phyloP scores from a whole-genome alignment of 2,797 vertebrate species.

The Helicolenus hilgendorfi region DNA sequence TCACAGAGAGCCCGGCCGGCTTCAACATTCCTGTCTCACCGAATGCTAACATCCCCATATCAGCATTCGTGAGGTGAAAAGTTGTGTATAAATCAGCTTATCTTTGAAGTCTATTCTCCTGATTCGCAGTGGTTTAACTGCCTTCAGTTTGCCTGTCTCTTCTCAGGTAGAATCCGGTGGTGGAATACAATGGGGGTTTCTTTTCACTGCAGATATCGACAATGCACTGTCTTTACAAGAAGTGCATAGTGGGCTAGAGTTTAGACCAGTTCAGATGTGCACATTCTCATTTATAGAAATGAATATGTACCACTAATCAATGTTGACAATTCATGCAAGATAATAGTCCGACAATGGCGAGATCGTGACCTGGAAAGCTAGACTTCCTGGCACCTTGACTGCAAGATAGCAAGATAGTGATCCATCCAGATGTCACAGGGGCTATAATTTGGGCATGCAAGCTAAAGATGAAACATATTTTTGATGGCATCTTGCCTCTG shows the following conservation, averaged over 20 bases:
- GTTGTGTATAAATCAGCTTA: constrained; percentile 71
- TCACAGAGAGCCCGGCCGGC: constrained; percentile 40
- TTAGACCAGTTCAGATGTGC: background rate
- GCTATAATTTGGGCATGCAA: background rate
- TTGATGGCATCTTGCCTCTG: background rate
- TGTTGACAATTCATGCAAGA: background rate
- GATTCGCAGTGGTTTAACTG: constrained; percentile 59
- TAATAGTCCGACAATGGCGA: background rate
- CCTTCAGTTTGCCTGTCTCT: constrained; percentile 11
- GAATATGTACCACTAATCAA: background rate
- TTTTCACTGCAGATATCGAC: background rate
- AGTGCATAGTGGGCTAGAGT: background rate
- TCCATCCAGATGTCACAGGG: background rate
- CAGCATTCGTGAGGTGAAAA: constrained; percentile 68
- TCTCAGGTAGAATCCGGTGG: constrained; percentile 3
- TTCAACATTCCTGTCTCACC: constrained; percentile 53
- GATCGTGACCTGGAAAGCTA: background rate
- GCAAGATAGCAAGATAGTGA: constrained; percentile 7
- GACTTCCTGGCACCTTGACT: background rate
- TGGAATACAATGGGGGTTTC: background rate
- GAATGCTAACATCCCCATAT: constrained; percentile 54
- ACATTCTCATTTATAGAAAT: background rate
- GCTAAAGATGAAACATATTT: background rate
- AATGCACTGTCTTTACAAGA: background rate
- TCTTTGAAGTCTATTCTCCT: constrained; percentile 77